Evolutionary conservation across 2,113 vertebrate genomes (phyloP), one percentile per base, ranked within the genome.

Genomic region (Charadrius vociferus): DNA sequence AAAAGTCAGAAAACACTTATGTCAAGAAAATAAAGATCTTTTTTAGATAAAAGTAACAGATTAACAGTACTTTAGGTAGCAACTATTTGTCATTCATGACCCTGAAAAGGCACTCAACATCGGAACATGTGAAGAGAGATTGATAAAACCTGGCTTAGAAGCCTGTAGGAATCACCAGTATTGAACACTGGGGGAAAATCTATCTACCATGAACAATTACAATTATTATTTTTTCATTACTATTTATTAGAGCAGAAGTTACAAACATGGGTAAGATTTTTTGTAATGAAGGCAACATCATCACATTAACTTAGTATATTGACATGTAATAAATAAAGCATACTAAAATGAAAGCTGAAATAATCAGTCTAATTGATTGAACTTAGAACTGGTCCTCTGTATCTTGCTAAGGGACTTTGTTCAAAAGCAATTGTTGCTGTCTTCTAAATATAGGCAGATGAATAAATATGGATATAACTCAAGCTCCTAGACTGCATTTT

Each of bases 41-140:
- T 72, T 72, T 88, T 79, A 94, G 62, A 56, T 95, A 92, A 66
- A 93, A 95, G 93, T 70, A 88, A 93, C 19, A 93, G 87, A 92
- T 74, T 63, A 97, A 96, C 58, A 97, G 92, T 94, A 68, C 61
- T 95, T 85, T 27, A 56, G 94, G 93, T 86, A 92, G 74, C 86
- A 97, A 96, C 68, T 62, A 56, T 84, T 81, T 89, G 65, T 90
- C 90, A 90, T 47, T 97, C 77, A 90, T 86, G 81, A 93, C 74
- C 61, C 75, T 86, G 90, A 90, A 97, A 98, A 98, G 97, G 96
- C 98, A 98, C 97, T 97, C 59, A 7, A 37, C 65, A 41, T 61
- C 41, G 70, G 52, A 87, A 95, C 30, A 29, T 4, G 5, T 56
- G 78, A 92, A 90, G 65, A 86, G 89, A 94, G 65, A 75, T 10